These are phyloP conservation scores for Cryptoblepharus egeriae DNA, from an alignment of 2,797 vertebrate genomes.

Conservation along the genomic window DNA sequence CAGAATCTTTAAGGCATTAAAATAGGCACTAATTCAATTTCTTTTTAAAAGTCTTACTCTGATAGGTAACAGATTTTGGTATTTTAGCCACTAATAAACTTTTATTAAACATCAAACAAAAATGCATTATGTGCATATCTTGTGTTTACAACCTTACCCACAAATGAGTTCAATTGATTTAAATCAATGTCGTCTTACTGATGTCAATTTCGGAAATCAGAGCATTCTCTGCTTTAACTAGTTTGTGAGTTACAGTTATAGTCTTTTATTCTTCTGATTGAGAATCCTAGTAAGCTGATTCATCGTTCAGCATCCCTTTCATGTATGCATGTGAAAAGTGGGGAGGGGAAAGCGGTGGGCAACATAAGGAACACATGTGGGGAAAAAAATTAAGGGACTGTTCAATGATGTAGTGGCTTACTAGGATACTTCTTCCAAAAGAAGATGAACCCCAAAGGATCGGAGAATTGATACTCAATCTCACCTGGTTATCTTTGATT, in stretches of 20 bases:
- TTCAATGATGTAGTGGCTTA: conserved; percentile 20
- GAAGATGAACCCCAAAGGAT: background rate
- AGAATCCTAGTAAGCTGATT: conserved; percentile 21
- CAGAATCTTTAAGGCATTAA: background rate
- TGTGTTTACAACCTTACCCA: background rate
- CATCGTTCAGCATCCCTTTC: conserved; percentile 27
- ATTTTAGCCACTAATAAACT: conserved; percentile 11
- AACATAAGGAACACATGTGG: conserved; percentile 27
- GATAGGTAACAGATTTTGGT: background rate
- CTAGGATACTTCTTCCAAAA: background rate
- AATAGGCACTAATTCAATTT: background rate
- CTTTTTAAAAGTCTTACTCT: background rate
- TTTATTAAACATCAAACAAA: conserved; percentile 5
- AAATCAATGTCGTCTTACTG: background rate
- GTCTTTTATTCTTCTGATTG: background rate
- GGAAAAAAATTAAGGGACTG: conserved; percentile 13
- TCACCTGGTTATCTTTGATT: conserved; percentile 55
- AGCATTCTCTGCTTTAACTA: background rate
- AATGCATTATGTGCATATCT: background rate
- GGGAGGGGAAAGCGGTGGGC: background rate
- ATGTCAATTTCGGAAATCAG: conserved; percentile 4
- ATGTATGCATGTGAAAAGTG: background rate
- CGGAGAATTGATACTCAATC: background rate
- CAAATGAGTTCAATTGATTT: background rate
- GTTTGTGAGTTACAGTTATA: background rate